Evolutionary conservation across 2,797 vertebrate species (phyloP).

Genomic region (Helostoma temminkii): DNA sequence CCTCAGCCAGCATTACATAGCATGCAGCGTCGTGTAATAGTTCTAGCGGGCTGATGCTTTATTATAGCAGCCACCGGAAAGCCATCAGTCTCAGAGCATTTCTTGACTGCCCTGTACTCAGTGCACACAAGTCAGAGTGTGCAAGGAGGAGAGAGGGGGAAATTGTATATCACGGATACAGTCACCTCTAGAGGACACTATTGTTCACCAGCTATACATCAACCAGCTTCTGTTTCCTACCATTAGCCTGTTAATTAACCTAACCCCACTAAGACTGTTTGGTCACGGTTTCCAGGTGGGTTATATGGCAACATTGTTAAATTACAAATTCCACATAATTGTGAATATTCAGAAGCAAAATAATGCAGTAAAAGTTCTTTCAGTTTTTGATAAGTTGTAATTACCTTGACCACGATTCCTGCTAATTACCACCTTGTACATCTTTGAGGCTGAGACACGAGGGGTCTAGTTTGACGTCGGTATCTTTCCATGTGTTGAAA

Average conservation of each 20-base stretch:
- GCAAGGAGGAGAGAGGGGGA: constrained; percentile 11
- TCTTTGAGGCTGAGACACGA: neutral
- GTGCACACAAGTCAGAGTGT: constrained; percentile 48
- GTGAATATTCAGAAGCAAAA: constrained; percentile 15
- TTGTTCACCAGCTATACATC: constrained; percentile 84
- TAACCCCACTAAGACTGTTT: constrained; percentile 61
- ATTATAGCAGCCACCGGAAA: constrained; percentile 40
- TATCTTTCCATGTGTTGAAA: neutral
- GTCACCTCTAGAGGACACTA: constrained; percentile 88
- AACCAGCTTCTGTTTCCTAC: constrained; percentile 56
- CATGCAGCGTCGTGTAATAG: constrained; percentile 17
- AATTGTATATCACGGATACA: constrained; percentile 60
- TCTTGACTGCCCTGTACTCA: constrained; percentile 20
- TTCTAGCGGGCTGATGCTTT: constrained; percentile 38
- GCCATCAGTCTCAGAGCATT: constrained; percentile 38
- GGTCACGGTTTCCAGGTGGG: constrained; percentile 57
- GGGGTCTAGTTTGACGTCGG: constrained; percentile 2
- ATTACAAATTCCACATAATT: constrained; percentile 18
- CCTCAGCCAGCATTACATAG: constrained; percentile 22
- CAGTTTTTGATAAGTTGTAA: neutral
- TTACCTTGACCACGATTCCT: neutral
- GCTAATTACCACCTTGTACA: neutral
- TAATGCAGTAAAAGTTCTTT: constrained; percentile 6
- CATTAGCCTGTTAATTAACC: constrained; percentile 76
- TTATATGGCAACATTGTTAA: constrained; percentile 34